A percentile compares a stretch with the other conserved stretches of the same genome.
Conservation (phyloP, 2,113 vertebrate species). For the Chitala chitala region DNA sequence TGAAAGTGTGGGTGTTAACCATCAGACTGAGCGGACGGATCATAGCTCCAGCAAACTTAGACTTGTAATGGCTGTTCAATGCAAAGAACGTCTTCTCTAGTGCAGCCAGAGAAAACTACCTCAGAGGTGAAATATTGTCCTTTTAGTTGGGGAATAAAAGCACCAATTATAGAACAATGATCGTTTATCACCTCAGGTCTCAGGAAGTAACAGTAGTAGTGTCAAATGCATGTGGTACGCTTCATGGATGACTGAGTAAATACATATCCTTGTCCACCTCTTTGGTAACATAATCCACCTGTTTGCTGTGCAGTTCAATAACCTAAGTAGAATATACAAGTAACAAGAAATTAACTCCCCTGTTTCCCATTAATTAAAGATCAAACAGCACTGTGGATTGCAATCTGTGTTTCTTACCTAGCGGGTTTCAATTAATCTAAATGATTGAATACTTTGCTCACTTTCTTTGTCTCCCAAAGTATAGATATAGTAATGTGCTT, state of each 20-base stretch:
- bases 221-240: slow-evolving; percentile 48
- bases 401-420: slow-evolving; percentile 55
- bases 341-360: slow-evolving; percentile 55
- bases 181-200: slow-evolving; percentile 51
- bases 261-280: slow-evolving; percentile 35
- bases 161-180: slow-evolving; percentile 52
- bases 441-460: too few relatives aligned
- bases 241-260: slow-evolving; percentile 36
- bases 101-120: slow-evolving; percentile 47
- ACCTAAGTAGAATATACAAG: slow-evolving; percentile 44
- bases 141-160: slow-evolving; percentile 49
- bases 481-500: too few relatives aligned
- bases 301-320: slow-evolving; percentile 49
- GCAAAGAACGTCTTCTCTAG: slow-evolving; percentile 41
- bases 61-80: neutral
- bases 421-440: too few relatives aligned
- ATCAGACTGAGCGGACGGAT: neutral
- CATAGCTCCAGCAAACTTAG: neutral
- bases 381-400: slow-evolving; percentile 60
- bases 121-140: slow-evolving; percentile 47
- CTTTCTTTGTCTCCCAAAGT: too few relatives aligned
- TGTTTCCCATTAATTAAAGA: slow-evolving; percentile 42
- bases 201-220: slow-evolving; percentile 38
- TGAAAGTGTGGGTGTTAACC: too few relatives aligned
- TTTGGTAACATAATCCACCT: slow-evolving; percentile 56